phyloP scores from a whole-genome alignment of 2,888 invertebrate genomes.

The Microplitis manilae region DNA sequence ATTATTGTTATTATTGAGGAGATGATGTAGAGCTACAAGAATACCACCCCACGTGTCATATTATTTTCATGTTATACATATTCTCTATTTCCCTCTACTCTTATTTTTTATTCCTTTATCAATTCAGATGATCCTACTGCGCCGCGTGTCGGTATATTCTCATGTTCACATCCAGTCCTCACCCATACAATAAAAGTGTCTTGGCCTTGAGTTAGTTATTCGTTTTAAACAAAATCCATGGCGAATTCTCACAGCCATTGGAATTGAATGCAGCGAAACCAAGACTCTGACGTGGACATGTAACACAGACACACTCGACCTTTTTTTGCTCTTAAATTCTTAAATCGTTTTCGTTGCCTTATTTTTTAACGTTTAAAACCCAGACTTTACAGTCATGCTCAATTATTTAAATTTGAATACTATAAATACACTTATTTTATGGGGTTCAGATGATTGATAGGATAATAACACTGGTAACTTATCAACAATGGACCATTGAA shows the following conservation, averaged over 20 bases:
- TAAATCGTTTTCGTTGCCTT: not conserved
- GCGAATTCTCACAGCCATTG: not conserved
- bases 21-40: not conserved
- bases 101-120: not conserved
- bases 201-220: not conserved
- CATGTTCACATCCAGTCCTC: not conserved
- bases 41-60: not conserved
- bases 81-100: not conserved
- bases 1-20: not conserved
- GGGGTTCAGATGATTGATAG: not conserved
- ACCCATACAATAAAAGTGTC: not conserved
- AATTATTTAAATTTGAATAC: not conserved
- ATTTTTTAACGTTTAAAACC: not conserved
- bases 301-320: not conserved
- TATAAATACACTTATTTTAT: not conserved
- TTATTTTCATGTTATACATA: not conserved
- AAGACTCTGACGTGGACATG: not conserved
- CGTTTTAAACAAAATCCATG: not conserved
- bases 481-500: not conserved
- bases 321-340: not conserved
- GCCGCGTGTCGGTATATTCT: not conserved
- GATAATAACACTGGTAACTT: not conserved
- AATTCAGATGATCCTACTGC: not conserved
- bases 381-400: not conserved
- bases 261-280: not conserved